Evolutionary conservation across 1,140 invertebrate genomes (phyloP).

Genomic region (Pteromalus puparum): DNA sequence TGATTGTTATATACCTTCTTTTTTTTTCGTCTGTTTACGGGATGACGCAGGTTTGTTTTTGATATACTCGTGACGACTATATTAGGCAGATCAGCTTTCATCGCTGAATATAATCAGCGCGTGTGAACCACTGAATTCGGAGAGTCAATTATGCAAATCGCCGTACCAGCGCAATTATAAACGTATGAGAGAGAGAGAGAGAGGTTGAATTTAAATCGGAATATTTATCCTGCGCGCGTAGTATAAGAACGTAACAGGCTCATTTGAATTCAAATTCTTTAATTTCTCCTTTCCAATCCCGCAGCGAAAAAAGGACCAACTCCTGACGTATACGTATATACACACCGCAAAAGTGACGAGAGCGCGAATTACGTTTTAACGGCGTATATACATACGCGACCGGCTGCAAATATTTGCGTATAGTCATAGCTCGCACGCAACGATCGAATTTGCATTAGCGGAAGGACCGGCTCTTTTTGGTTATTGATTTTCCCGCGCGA

Average conservation of each 20-base stretch:
- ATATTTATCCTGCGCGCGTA: background rate
- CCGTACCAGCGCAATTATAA: background rate
- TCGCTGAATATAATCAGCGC: background rate
- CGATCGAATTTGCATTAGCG: background rate
- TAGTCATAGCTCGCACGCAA: background rate
- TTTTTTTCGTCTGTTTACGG: background rate
- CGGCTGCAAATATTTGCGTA: background rate
- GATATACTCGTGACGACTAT: background rate
- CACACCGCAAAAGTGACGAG: too few relatives aligned
- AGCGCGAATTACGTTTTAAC: conserved; percentile 9
- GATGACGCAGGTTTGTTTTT: background rate
- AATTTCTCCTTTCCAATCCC: background rate
- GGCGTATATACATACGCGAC: background rate
- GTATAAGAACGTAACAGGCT: background rate
- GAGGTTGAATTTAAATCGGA: background rate
- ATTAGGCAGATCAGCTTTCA: background rate
- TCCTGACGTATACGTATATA: background rate
- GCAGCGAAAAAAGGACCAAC: too few relatives aligned
- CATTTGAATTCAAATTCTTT: background rate
- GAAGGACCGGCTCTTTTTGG: too few relatives aligned
- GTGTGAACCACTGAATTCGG: background rate
- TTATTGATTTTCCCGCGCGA: too few relatives aligned
- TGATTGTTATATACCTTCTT: background rate
- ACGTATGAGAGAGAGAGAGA: background rate
- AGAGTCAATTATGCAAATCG: background rate